phyloP scores from a whole-genome alignment of 1,140 invertebrate genomes.

The Episyrphus balteatus region DNA sequence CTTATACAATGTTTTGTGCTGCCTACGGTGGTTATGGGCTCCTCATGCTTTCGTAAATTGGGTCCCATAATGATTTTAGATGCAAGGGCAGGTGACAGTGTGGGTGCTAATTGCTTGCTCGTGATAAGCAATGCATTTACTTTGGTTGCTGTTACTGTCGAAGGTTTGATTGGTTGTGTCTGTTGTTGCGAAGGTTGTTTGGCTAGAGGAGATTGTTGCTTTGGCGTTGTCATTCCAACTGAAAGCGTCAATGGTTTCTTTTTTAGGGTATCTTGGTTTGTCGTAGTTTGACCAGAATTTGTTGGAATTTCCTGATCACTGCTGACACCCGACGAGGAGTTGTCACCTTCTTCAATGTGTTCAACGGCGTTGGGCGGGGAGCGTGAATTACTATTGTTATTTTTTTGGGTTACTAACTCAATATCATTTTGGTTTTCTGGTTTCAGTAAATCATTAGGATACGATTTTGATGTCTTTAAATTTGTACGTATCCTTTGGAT shows the following conservation, averaged over 20 bases:
- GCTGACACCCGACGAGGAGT: slow-evolving; percentile 75
- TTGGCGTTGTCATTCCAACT: background rate
- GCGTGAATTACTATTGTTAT: slow-evolving; percentile 4
- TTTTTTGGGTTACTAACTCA: slow-evolving; percentile 9
- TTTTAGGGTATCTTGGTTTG: slow-evolving; percentile 4
- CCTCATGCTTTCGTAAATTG: slow-evolving; percentile 3
- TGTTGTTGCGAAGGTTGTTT: background rate
- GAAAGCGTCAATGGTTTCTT: background rate
- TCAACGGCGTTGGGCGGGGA: slow-evolving; percentile 6
- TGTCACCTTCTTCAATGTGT: slow-evolving; percentile 65
- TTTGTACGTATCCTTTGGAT: slow-evolving; percentile 74
- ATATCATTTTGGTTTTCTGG: slow-evolving; percentile 12
- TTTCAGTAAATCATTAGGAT: slow-evolving; percentile 65
- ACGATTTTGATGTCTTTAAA: slow-evolving; percentile 73
- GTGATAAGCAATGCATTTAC: too few relatives aligned
- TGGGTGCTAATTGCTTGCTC: background rate
- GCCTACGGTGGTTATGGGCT: too few relatives aligned
- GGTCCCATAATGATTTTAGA: slow-evolving; percentile 14
- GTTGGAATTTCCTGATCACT: slow-evolving; percentile 62
- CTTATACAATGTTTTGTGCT: background rate
- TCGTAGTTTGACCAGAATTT: background rate
- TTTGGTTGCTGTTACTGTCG: slow-evolving; percentile 4
- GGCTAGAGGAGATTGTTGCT: background rate
- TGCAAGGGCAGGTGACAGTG: slow-evolving; percentile 3
- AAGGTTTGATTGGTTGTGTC: background rate